Base-by-base conservation (phyloP, 2,113 vertebrate genomes). In the Cepphus grylle region DNA sequence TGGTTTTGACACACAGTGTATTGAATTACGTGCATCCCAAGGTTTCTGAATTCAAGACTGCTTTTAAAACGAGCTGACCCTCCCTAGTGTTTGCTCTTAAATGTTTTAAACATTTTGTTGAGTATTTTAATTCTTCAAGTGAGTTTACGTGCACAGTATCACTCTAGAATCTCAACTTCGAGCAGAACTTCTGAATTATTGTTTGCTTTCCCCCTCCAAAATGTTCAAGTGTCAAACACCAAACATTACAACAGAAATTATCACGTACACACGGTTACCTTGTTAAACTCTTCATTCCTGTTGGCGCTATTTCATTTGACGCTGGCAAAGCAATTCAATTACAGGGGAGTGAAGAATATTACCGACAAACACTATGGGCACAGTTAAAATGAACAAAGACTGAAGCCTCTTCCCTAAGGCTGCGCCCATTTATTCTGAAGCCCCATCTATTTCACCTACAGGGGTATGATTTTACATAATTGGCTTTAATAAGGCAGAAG, bases 291-390 rank as follows among this genome's bases (percentile, higher is more conserved):
- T 67, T 92, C 52, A 30, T 69, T 91, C 87, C 96, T 94, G 85
- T 55, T 72, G 59, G 81, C n/a, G 0, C 71, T 61, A 26, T 81
- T 88, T 77, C 87, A 93, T 86, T 90, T 1, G 21, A 81, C 90
- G 62, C 69, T 66, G 72, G 79, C 73, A 81, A 34, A 88, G 70
- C 76, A 94, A 96, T 97, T 97, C 84, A 95, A 52, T 97, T 97
- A 97, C 81, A 78, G 61, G 12, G 56, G 29, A 96, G 84, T 27
- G 89, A 95, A 96, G 90, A 90, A 38, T 53, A 81, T 93, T 47
- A 90, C 71, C 4, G 3, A 92, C 85, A 84, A 69, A 84, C 90
- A 95, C 95, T 82, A 79, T 30, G 38, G 92, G 94, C 90, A 83
- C 81, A 77, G 95, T 87, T 94, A 79, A 93, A 94, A 94, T 85